A percentile compares a stretch with the other conserved stretches of the same genome.
phyloP scores from a whole-genome alignment of 2,797 vertebrate genomes.

The Potorous gilbertii region DNA sequence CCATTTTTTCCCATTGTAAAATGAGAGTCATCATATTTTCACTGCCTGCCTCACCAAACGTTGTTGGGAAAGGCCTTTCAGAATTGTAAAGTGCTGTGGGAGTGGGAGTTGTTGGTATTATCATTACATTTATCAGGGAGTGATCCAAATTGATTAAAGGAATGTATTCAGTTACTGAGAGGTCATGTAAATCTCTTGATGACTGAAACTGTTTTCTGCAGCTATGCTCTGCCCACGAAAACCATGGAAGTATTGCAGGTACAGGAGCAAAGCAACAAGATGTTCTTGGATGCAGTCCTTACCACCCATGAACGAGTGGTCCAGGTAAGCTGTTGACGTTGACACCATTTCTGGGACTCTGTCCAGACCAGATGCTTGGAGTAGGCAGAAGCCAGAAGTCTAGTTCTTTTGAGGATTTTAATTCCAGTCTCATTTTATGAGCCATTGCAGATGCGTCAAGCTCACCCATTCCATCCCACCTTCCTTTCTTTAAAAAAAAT shows the following conservation, averaged over 20 bases:
- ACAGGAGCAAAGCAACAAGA: constrained; percentile 90
- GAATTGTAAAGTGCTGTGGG: not conserved
- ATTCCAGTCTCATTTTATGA: not conserved
- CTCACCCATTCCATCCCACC: not conserved
- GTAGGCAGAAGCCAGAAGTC: not conserved
- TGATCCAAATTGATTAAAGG: not conserved
- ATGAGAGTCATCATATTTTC: not conserved
- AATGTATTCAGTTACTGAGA: no score
- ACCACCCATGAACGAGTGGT: constrained; percentile 91
- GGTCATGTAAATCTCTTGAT: not conserved
- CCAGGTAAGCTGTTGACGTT: constrained; percentile 87
- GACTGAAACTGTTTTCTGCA: constrained; percentile 78
- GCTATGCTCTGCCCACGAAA: constrained; percentile 93
- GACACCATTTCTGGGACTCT: not conserved
- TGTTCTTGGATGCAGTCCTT: constrained; percentile 88
- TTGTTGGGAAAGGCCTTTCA: not conserved
- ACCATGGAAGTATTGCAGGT: constrained; percentile 89
- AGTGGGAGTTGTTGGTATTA: not conserved
- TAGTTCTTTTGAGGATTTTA: not conserved
- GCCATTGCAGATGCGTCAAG: not conserved
- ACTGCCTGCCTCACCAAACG: not conserved
- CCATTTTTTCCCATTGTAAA: not conserved
- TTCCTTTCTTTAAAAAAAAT: not conserved
- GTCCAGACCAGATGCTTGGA: not conserved
- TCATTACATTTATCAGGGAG: no score